These are phyloP conservation scores for Ptychochromis oligacanthus DNA, from an alignment of 2,113 vertebrate genomes.

Conservation along the genomic window DNA sequence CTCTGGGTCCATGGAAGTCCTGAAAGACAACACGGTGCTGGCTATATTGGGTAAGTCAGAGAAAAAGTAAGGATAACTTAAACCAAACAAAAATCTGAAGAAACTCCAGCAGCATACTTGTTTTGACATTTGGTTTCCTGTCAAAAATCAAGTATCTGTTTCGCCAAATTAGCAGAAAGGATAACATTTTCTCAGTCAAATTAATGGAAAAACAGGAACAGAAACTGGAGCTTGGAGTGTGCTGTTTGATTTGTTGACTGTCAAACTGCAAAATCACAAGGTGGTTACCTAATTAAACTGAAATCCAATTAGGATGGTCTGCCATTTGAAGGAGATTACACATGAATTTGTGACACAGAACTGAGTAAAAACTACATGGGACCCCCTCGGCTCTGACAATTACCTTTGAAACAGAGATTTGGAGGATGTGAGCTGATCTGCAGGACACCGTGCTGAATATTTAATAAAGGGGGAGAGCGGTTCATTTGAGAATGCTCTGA, in stretches of 20 bases:
- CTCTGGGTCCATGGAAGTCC: conserved; percentile 82
- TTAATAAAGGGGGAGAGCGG: not conserved
- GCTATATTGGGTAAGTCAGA: conserved; percentile 78
- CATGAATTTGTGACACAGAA: not conserved
- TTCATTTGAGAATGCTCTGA: not conserved
- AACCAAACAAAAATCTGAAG: not conserved
- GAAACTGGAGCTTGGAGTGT: not conserved
- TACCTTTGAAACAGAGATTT: conserved; percentile 4
- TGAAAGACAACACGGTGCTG: conserved; percentile 82
- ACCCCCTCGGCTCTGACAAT: not conserved
- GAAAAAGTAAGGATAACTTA: not conserved
- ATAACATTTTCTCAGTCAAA: not conserved
- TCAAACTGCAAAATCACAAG: not conserved
- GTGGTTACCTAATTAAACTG: conserved; percentile 15
- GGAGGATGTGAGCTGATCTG: conserved; percentile 1
- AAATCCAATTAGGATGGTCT: not conserved
- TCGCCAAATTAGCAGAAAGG: not conserved
- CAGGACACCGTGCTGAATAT: not conserved
- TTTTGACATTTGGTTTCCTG: not conserved
- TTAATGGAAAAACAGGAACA: not conserved
- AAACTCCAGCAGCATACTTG: not conserved
- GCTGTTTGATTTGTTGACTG: not conserved
- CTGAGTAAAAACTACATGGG: not conserved
- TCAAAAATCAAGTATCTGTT: not conserved
- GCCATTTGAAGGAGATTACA: not conserved